These are phyloP conservation scores for Palythoa heliodiscus DNA, from an alignment of 92 coral and sea anemone species.

Conservation along the genomic window DNA sequence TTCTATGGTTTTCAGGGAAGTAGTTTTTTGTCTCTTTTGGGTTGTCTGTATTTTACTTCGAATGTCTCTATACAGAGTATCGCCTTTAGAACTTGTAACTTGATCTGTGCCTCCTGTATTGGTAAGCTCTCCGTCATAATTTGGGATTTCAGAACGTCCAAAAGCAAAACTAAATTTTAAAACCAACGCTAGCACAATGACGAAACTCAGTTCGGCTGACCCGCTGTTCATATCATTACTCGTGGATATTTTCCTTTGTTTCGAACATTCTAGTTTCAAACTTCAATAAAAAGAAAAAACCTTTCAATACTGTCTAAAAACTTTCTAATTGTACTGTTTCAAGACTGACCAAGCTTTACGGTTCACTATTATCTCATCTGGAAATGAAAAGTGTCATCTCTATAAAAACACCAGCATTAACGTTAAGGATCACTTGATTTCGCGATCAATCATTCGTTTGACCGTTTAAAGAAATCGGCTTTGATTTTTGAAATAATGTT, in stretches of 20 bases:
- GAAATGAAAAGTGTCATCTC: conserved; percentile 22
- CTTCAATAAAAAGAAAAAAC: neutral
- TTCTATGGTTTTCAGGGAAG: neutral
- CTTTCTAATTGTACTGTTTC: neutral
- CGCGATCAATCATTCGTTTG: conserved; percentile 31
- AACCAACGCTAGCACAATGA: neutral
- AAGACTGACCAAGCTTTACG: neutral
- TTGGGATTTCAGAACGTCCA: neutral
- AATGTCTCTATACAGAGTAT: neutral
- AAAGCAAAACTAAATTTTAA: neutral
- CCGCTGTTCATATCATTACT: conserved; percentile 21
- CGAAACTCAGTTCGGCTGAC: neutral
- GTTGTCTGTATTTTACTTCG: conserved; percentile 1
- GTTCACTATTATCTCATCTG: conserved; percentile 29
- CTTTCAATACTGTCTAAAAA: neutral
- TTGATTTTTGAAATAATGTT: neutral
- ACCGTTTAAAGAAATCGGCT: neutral
- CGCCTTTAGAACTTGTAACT: neutral
- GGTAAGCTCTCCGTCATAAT: neutral
- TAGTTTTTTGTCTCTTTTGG: neutral
- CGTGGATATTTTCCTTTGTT: neutral
- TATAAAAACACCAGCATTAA: conserved; percentile 31
- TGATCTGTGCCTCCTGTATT: neutral
- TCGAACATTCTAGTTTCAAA: conserved; percentile 9
- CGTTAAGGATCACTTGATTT: conserved; percentile 30